Evolutionary conservation across 2,888 invertebrate species (phyloP).

Genomic region (Apocheima hispidaria): DNA sequence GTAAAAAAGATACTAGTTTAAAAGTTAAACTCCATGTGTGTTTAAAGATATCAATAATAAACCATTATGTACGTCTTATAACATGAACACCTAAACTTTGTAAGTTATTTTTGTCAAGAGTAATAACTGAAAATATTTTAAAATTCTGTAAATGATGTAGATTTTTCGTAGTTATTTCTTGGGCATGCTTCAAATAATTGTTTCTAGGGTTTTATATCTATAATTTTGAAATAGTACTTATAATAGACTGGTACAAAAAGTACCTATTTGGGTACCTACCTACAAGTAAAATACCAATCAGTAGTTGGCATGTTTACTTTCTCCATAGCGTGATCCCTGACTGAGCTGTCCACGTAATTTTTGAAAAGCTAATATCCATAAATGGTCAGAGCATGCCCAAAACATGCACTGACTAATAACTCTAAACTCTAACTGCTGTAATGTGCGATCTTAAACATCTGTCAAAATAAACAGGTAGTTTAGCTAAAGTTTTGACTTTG

Average conservation of each 20-base stretch:
- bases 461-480: background rate
- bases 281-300: background rate
- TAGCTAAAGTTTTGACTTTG: no score
- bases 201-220: background rate
- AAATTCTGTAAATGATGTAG: background rate
- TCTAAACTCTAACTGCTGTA: constrained; percentile 1
- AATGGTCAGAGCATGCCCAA: constrained; percentile 43
- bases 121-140: constrained; percentile 17
- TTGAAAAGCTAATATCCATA: constrained; percentile 53
- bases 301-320: constrained; percentile 18
- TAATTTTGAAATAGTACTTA: background rate
- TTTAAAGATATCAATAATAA: no score
- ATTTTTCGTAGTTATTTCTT: background rate
- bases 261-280: no score
- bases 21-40: background rate
- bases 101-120: background rate
- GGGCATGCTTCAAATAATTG: background rate
- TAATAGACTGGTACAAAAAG: no score
- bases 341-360: constrained; percentile 21
- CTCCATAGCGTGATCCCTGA: constrained; percentile 21
- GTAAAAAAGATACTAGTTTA: background rate
- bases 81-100: background rate
- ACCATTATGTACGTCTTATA: background rate
- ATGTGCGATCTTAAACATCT: background rate
- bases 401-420: constrained; percentile 1